phyloP scores from a whole-genome alignment of 2,888 invertebrate genomes.

The Tipula confusa region DNA sequence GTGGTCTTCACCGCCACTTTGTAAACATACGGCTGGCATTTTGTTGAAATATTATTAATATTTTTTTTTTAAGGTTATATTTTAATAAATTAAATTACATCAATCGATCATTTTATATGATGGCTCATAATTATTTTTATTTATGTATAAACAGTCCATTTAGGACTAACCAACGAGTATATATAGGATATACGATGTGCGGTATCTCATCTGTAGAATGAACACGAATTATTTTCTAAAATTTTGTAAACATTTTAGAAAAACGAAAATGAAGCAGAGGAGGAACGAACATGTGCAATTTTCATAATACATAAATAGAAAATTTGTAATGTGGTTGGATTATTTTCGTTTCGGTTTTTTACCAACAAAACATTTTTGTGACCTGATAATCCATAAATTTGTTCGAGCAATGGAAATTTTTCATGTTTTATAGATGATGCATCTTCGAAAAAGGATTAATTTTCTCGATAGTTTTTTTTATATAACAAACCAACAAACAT shows the following conservation, averaged over 20 bases:
- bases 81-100: neutral
- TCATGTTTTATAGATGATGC: constrained; percentile 20
- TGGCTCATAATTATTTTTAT: neutral
- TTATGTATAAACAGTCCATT: too few relatives aligned
- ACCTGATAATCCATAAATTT: constrained; percentile 7
- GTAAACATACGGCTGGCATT: neutral
- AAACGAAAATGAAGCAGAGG: neutral
- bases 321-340: neutral
- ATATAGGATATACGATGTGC: neutral
- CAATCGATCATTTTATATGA: constrained; percentile 5
- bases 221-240: neutral
- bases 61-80: neutral
- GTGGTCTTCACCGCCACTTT: neutral
- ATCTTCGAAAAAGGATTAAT: neutral
- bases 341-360: neutral
- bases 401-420: neutral
- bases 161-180: too few relatives aligned
- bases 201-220: too few relatives aligned
- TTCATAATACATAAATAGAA: neutral
- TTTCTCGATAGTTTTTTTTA: neutral
- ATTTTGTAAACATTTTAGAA: too few relatives aligned
- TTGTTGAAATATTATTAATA: neutral
- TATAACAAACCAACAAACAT: too few relatives aligned
- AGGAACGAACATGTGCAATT: neutral
- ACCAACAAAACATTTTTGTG: neutral